Percentiles rank a stretch among this genome's conserved stretches.
These are phyloP conservation scores for Celastrina argiolus DNA, from an alignment of 2,888 invertebrate species.

Conservation along the genomic window DNA sequence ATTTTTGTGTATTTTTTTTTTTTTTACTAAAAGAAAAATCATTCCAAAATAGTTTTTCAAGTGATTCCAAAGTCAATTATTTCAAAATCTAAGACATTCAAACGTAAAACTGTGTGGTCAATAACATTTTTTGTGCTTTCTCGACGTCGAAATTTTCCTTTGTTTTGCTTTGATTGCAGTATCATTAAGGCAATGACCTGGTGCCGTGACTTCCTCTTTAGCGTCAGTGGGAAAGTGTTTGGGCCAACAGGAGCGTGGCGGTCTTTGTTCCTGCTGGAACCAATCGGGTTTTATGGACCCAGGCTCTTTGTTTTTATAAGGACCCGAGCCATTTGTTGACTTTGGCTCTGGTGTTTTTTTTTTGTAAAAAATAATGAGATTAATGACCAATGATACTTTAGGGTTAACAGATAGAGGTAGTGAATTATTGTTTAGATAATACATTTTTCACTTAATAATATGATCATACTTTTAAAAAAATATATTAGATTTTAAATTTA, in stretches of 20 bases:
- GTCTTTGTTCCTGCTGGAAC: conserved; percentile 59
- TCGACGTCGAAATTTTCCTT: neutral
- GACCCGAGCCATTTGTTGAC: conserved; percentile 53
- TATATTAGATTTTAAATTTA: too few relatives aligned
- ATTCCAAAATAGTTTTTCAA: too few relatives aligned
- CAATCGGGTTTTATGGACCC: conserved; percentile 38
- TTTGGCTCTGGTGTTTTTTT: conserved; percentile 41
- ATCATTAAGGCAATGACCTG: conserved; percentile 51
- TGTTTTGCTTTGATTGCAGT: conserved; percentile 15
- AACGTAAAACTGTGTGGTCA: too few relatives aligned
- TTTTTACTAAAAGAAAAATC: too few relatives aligned
- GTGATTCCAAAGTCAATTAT: too few relatives aligned
- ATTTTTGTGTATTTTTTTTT: neutral
- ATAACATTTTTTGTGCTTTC: too few relatives aligned
- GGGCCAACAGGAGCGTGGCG: conserved; percentile 65
- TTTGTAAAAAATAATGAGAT: neutral
- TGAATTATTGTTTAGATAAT: neutral
- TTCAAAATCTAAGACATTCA: too few relatives aligned
- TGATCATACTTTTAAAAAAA: too few relatives aligned
- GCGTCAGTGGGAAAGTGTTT: conserved; percentile 64
- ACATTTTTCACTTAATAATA: too few relatives aligned
- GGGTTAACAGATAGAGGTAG: neutral
- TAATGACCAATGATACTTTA: neutral
- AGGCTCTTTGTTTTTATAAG: conserved; percentile 55
- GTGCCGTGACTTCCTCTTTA: conserved; percentile 73